Evolutionary conservation across 2,888 invertebrate genomes (phyloP).

Genomic region (Meganola albula): DNA sequence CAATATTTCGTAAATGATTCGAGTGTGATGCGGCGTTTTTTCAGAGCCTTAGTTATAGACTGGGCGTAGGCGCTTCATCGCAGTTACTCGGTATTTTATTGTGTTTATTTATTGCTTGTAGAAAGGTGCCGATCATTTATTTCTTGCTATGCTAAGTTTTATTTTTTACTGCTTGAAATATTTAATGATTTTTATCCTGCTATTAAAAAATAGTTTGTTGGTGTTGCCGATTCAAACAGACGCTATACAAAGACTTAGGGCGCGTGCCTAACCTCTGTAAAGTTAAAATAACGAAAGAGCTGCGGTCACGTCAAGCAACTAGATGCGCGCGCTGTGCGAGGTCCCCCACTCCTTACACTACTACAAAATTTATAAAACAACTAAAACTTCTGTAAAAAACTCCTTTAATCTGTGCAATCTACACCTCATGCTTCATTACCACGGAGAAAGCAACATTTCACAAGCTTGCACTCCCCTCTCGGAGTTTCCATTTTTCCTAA

Average conservation of each 20-base stretch:
- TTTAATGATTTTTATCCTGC: too few relatives aligned
- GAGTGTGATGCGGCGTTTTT: slow-evolving; percentile 70
- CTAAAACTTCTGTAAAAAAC: neutral
- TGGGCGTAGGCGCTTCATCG: slow-evolving; percentile 48
- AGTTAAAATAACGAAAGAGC: too few relatives aligned
- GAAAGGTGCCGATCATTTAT: slow-evolving; percentile 65
- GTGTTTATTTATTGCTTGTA: slow-evolving; percentile 72
- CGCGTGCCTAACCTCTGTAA: too few relatives aligned
- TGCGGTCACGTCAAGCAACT: too few relatives aligned
- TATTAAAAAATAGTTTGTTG: too few relatives aligned
- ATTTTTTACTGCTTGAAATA: too few relatives aligned
- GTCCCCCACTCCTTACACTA: neutral
- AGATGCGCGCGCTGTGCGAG: too few relatives aligned
- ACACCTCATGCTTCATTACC: neutral
- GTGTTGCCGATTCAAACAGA: too few relatives aligned
- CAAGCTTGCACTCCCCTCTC: slow-evolving; percentile 36
- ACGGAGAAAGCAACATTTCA: slow-evolving; percentile 39
- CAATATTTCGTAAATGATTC: slow-evolving; percentile 77
- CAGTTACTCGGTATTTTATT: slow-evolving; percentile 53
- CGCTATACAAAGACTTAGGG: too few relatives aligned
- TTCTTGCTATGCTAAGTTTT: too few relatives aligned
- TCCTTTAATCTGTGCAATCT: neutral
- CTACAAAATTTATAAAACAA: neutral
- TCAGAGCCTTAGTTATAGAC: slow-evolving; percentile 52
- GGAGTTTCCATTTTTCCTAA: slow-evolving; percentile 66